A percentile compares a stretch with the other conserved stretches of the same genome.
These are phyloP conservation scores for Erpornis zantholeuca DNA, from an alignment of 2,113 vertebrate species.

Conservation along the genomic window DNA sequence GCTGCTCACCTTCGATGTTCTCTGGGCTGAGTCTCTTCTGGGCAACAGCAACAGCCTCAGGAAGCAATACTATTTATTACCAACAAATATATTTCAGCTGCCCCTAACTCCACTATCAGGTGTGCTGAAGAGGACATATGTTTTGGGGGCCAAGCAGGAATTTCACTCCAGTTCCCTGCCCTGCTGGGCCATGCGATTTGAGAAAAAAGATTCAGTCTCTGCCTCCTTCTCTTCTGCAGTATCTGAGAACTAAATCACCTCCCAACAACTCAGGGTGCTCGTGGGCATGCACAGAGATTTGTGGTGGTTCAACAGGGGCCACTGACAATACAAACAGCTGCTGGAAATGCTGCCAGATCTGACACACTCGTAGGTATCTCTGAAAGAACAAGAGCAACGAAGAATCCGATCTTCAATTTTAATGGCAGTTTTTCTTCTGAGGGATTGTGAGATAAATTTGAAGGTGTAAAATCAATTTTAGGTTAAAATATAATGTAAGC, in stretches of 20 bases:
- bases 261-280: neutral
- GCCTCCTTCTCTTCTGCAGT: neutral
- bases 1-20: neutral
- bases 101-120: neutral
- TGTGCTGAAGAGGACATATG: neutral
- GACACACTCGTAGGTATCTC: neutral
- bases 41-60: neutral
- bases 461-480: neutral
- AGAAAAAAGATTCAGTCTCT: neutral
- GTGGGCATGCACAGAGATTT: neutral
- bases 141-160: neutral
- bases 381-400: neutral
- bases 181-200: neutral
- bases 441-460: neutral
- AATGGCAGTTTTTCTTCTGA: neutral
- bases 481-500: neutral
- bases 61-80: neutral
- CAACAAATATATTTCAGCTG: neutral
- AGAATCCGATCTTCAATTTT: neutral
- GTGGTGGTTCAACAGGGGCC: neutral
- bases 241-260: neutral
- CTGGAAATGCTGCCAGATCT: neutral
- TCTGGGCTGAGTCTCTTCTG: neutral
- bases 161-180: neutral
- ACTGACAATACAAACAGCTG: neutral